Base-by-base conservation (phyloP, 2,113 vertebrate species). In the Thermophis baileyi region DNA sequence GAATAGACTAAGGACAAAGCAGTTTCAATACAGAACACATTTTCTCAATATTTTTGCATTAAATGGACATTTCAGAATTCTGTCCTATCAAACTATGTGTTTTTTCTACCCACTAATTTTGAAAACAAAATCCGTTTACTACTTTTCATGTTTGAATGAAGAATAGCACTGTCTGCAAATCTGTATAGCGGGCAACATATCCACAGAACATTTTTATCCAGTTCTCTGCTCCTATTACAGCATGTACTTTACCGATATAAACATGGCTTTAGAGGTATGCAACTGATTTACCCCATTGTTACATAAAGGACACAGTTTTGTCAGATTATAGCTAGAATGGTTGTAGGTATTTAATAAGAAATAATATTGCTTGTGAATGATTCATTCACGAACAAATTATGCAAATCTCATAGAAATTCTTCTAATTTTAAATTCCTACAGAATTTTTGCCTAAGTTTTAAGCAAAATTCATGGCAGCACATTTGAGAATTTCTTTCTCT, bases 1-100 rank as follows among this genome's bases (percentile, higher is more conserved):
- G 55, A 53, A 87, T 40, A 89, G 88, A 85, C 49, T 54, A 91
- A 60, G 44, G n/a, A 24, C 88, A 87, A 89, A 92, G 47, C 94
- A 88, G 51, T 35, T 85, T 95, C 85, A 90, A 91, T 92, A 91
- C 63, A 20, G 55, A 91, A 94, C 93, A 12, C 53, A 46, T 92
- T 0, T 0, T 91, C 27, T 46, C 35, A 85, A 91, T 35, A 40
- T 81, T n/a, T 53, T 92, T 81, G 49, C 9, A 88, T 74, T 88
- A 46, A 53, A 44, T 89, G 25, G 50, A 3, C 53, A 35, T 22
- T 40, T 87, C 30, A 2, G 12, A 51, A 14, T 30, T 49, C 49
- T 57, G 7, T 46, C 14, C 22, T 60, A 35, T 91, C 20, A 91
- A 53, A 6, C 10, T 25, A 46, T 14, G 0, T 55, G 7, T 44